Conservation (phyloP, 2,888 invertebrate species). For the Erebia ligea region DNA sequence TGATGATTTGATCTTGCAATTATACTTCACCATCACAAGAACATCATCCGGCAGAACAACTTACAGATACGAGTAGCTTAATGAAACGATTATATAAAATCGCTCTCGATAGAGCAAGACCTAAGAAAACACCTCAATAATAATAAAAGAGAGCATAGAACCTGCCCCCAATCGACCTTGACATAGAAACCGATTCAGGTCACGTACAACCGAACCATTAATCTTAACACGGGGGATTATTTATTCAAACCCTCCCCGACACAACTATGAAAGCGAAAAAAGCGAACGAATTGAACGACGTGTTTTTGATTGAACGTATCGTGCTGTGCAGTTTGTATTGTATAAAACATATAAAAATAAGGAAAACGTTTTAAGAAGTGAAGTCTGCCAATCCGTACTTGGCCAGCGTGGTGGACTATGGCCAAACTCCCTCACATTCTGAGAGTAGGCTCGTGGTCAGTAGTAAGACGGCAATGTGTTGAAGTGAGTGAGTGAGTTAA, state of each 20-base stretch:
- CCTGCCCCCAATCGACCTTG: constrained; percentile 32
- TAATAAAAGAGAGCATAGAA: constrained; percentile 17
- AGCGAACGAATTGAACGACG: constrained; percentile 46
- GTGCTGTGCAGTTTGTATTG: background rate
- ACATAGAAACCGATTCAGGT: constrained; percentile 43
- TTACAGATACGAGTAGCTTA: background rate
- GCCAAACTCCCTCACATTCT: too few relatives aligned
- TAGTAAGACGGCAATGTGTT: too few relatives aligned
- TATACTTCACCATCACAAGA: too few relatives aligned
- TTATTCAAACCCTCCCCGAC: constrained; percentile 51
- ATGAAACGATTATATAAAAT: background rate
- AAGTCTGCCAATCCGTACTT: too few relatives aligned
- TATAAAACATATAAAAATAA: background rate
- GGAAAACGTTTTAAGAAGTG: background rate
- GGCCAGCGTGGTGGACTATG: too few relatives aligned
- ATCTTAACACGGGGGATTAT: constrained; percentile 51
- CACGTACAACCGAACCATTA: constrained; percentile 46
- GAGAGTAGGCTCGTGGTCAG: too few relatives aligned
- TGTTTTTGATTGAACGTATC: constrained; percentile 30
- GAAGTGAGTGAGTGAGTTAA: too few relatives aligned
- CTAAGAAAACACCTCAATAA: constrained; percentile 21
- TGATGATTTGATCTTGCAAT: too few relatives aligned
- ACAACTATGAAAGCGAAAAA: constrained; percentile 48
- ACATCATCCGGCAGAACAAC: too few relatives aligned
- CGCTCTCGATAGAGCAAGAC: background rate